Base-by-base conservation (phyloP, 1,140 invertebrate species). In the Temnothorax curvispinosus region DNA sequence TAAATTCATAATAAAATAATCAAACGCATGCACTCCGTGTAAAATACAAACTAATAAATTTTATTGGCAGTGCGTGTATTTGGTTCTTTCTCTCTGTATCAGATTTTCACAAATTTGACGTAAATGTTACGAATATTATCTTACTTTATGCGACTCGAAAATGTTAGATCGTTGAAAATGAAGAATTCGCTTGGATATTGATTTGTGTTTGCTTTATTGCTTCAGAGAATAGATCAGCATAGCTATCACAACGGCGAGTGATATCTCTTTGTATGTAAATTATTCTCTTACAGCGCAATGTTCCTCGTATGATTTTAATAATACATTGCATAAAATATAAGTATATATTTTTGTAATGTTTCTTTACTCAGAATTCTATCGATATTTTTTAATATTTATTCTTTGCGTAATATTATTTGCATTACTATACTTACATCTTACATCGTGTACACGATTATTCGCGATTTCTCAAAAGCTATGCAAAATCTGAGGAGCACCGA, bases 1-100 rank as follows among this genome's bases (percentile, higher is more conserved):
- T 58, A 35, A 74, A 74, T 72, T 41, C n/a, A 21, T 21, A 3
- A 44, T 38, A 18, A 3, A 81, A 81, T 38, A 8, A 81, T 11
- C 15, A 3, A 56, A 71, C 18, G 5, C 47, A n/a, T 9, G 15
- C 21, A 27, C n/a, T 58, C 15, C 4, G 13, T 71, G 18, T 35
- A 27, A 72, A 74, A 74, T 60, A 60, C 18, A 82, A 82, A 74
- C 11, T n/a, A 35, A 74, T 15, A 50, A 18, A 62, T 47, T 74
- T 50, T 54, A 41, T 7, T 35, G 27, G 9, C 18, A 18, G 2
- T 50, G 27, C 27, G 11, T 32, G 21, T 5, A 1, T 58, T 71
- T 44, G 32, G 2, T 67, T 38, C 18, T 18, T 47, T 35, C 13
- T 35, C 13, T 60, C n/a, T 8, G 44, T n/a, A n/a, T 8, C 2